Evolutionary conservation across 2,113 vertebrate genomes (phyloP).

Genomic region (Otocyon megalotis): DNA sequence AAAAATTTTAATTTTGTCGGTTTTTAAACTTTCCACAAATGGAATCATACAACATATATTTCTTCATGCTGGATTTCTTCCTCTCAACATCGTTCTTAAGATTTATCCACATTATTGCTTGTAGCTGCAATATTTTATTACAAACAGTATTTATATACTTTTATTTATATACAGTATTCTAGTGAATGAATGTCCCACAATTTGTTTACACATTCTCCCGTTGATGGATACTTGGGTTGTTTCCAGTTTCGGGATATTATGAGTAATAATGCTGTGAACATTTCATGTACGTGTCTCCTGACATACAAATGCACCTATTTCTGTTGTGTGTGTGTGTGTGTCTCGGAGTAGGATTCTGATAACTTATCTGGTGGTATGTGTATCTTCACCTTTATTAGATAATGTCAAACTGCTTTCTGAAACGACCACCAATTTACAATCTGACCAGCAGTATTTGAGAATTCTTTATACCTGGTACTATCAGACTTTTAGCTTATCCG

Average conservation of each 20-base stretch:
- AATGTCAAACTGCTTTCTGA: conserved; percentile 41
- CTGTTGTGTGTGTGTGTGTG: not conserved
- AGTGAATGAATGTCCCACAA: not conserved
- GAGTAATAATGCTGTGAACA: not conserved
- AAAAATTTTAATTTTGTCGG: not conserved
- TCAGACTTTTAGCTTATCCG: not conserved
- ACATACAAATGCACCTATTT: not conserved
- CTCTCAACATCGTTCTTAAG: not conserved
- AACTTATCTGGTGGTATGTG: not conserved
- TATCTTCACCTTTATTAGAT: not conserved
- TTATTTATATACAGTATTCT: not conserved
- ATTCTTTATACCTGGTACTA: not conserved
- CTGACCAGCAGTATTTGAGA: not conserved
- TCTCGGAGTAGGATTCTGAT: not conserved
- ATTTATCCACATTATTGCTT: not conserved
- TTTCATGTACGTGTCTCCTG: not conserved
- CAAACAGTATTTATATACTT: not conserved
- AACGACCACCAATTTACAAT: not conserved
- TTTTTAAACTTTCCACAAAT: not conserved
- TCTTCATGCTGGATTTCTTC: not conserved
- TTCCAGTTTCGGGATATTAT: conserved; percentile 5
- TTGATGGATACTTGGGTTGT: not conserved
- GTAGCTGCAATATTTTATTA: conserved; percentile 14
- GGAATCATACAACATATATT: not conserved
- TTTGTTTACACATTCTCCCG: not conserved